These are phyloP conservation scores for Machimus rusticus DNA, from an alignment of 2,888 invertebrate species.

Conservation along the genomic window DNA sequence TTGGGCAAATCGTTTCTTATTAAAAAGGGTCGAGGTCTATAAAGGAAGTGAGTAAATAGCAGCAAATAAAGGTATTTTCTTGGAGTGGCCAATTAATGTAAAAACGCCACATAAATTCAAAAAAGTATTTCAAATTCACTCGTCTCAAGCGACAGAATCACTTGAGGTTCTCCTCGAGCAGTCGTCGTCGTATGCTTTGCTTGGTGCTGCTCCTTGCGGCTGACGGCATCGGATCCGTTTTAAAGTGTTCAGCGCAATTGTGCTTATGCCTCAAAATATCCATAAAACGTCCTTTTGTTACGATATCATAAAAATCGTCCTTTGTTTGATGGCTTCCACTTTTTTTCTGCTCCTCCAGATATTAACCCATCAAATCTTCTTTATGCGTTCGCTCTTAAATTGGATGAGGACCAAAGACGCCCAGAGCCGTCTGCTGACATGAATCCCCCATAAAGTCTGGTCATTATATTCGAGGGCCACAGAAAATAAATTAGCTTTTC, in stretches of 20 bases:
- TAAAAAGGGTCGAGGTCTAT: background rate
- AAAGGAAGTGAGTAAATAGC: background rate
- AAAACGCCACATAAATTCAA: slow-evolving; percentile 4
- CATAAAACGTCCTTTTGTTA: slow-evolving; percentile 38
- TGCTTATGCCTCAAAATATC: slow-evolving; percentile 27
- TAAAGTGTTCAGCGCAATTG: slow-evolving; percentile 20
- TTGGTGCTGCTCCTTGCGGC: background rate
- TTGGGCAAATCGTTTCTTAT: background rate
- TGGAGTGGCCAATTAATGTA: slow-evolving; percentile 5
- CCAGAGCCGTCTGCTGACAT: slow-evolving; percentile 39
- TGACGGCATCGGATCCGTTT: background rate
- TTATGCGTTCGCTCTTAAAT: slow-evolving; percentile 36
- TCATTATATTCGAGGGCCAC: slow-evolving; percentile 40
- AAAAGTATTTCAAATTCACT: slow-evolving; percentile 9
- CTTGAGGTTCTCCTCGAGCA: background rate
- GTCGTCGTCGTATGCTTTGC: background rate
- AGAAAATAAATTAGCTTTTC: slow-evolving; percentile 40
- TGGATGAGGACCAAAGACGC: slow-evolving; percentile 28
- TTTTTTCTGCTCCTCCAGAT: slow-evolving; percentile 29
- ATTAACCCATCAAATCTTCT: slow-evolving; percentile 42
- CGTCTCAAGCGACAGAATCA: background rate
- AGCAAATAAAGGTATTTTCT: background rate
- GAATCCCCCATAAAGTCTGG: slow-evolving; percentile 39
- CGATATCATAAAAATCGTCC: slow-evolving; percentile 39
- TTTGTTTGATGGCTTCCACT: slow-evolving; percentile 41